phyloP scores from a whole-genome alignment of 1,140 invertebrate genomes.

The Bombus confusus region DNA sequence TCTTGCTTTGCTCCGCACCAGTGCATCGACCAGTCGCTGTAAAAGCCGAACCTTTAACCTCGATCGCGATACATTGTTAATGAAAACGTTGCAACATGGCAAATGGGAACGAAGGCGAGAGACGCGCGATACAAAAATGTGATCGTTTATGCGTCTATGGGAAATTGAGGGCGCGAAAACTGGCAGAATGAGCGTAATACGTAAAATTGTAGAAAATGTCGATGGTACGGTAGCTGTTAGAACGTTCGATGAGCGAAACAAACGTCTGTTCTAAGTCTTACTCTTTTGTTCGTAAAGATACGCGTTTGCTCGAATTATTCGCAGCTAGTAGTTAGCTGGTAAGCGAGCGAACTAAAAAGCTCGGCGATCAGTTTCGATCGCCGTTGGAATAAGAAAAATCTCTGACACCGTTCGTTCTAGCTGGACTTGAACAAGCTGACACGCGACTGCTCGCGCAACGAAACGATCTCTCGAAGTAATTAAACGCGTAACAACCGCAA shows the following conservation, averaged over 20 bases:
- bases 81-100: background rate
- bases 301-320: too few species aligned
- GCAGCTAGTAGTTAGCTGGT: too few species aligned
- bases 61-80: background rate
- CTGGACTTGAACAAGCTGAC: background rate
- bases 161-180: too few species aligned
- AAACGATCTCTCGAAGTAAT: slow-evolving; percentile 24
- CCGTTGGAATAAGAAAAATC: too few species aligned
- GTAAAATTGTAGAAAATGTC: too few species aligned
- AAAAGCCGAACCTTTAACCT: background rate
- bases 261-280: background rate
- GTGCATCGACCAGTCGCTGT: background rate
- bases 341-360: too few species aligned
- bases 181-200: too few species aligned
- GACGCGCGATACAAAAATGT: too few species aligned
- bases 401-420: background rate
- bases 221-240: too few species aligned
- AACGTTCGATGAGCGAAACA: background rate
- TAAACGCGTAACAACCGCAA: slow-evolving; percentile 37
- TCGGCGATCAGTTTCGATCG: background rate
- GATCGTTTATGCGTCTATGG: too few species aligned
- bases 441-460: background rate
- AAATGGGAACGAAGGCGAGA: background rate
- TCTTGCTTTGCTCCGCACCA: background rate
- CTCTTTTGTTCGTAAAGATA: too few species aligned